These are phyloP conservation scores for Holacanthus passer DNA, from an alignment of 2,113 vertebrate genomes.

Conservation along the genomic window DNA sequence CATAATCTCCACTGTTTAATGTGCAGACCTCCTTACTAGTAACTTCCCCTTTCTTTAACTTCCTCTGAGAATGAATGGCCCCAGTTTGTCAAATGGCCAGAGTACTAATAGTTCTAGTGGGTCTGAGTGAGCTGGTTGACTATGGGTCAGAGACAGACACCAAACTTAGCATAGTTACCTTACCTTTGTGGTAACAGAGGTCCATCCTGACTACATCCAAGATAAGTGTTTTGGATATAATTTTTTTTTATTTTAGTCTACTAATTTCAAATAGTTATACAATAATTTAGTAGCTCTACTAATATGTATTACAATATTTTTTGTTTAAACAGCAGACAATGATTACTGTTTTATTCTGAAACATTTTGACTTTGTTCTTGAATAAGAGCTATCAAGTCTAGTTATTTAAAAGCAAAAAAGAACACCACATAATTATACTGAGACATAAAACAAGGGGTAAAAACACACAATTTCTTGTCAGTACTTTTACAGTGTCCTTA, in stretches of 20 bases:
- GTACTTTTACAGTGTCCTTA: neutral
- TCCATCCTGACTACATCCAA: neutral
- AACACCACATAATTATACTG: neutral
- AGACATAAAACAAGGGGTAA: neutral
- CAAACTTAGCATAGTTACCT: neutral
- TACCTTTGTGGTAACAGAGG: neutral
- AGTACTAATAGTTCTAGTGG: constrained; percentile 15
- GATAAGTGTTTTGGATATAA: neutral
- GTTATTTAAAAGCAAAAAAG: too few species aligned
- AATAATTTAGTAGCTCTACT: too few species aligned
- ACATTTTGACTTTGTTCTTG: too few species aligned
- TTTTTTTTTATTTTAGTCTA: too few species aligned
- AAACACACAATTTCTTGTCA: neutral
- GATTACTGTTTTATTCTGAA: too few species aligned
- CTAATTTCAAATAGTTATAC: too few species aligned
- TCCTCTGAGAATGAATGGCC: constrained; percentile 2
- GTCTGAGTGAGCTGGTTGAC: neutral
- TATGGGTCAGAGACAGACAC: neutral
- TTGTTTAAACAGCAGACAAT: too few species aligned
- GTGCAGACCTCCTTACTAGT: neutral
- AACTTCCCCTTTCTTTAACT: neutral
- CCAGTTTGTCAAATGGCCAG: neutral
- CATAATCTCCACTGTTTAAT: neutral
- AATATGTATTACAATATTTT: too few species aligned
- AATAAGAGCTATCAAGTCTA: too few species aligned